Conservation (phyloP, 2,888 invertebrate genomes). For the Pomacea canaliculata region DNA sequence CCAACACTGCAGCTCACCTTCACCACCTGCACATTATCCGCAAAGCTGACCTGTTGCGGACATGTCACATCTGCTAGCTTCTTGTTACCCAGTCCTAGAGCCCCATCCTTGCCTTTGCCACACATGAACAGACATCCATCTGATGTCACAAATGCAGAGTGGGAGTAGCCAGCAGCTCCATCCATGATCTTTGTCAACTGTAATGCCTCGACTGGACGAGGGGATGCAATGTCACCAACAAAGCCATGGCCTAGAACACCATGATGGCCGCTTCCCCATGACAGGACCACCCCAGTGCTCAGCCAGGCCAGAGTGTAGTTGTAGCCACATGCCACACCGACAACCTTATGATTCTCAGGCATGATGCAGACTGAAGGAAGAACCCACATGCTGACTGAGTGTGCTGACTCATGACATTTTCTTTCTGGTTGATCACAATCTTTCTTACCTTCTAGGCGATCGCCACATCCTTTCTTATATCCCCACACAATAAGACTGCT, state of each 20-base stretch:
- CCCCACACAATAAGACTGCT: slow-evolving; percentile 52
- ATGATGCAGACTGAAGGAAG: background rate
- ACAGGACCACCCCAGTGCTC: slow-evolving; percentile 41
- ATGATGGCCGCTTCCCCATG: slow-evolving; percentile 51
- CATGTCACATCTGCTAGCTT: slow-evolving; percentile 10
- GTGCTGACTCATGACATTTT: background rate
- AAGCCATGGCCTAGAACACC: slow-evolving; percentile 52
- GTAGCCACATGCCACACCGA: slow-evolving; percentile 50
- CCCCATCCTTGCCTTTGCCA: slow-evolving; percentile 44
- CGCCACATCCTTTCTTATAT: slow-evolving; percentile 36
- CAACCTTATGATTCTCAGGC: slow-evolving; percentile 7
- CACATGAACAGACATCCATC: slow-evolving; percentile 39
- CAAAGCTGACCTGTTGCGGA: slow-evolving; percentile 27
- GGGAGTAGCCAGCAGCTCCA: slow-evolving; percentile 49
- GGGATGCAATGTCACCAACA: slow-evolving; percentile 32
- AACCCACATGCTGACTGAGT: slow-evolving; percentile 18
- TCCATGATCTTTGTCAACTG: slow-evolving; percentile 20
- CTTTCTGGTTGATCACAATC: background rate
- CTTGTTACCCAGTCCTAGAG: slow-evolving; percentile 40
- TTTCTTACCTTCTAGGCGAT: slow-evolving; percentile 26
- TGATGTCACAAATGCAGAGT: slow-evolving; percentile 43
- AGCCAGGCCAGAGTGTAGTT: slow-evolving; percentile 54
- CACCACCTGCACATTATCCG: slow-evolving; percentile 28
- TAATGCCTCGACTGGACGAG: slow-evolving; percentile 33
- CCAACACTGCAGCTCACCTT: slow-evolving; percentile 53